phyloP scores from a whole-genome alignment of 2,888 invertebrate species.

The Desoria tigrina region DNA sequence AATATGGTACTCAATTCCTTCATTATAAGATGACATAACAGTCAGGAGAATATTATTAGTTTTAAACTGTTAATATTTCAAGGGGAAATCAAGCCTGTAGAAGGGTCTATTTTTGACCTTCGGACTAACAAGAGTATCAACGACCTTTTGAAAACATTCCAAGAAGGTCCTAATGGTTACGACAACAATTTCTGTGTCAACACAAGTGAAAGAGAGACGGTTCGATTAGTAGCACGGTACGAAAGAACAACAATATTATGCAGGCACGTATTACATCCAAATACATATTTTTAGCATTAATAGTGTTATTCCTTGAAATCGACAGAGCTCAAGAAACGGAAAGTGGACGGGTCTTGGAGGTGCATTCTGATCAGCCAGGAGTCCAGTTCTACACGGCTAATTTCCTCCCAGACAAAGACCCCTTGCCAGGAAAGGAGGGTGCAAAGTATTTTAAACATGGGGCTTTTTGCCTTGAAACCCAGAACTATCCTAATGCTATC shows the following conservation, averaged over 20 bases:
- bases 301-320: not conserved
- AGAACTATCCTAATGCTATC: constrained; percentile 87
- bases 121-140: constrained; percentile 65
- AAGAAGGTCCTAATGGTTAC: constrained; percentile 67
- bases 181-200: constrained; percentile 78
- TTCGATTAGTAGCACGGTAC: constrained; percentile 67
- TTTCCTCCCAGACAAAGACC: constrained; percentile 62
- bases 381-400: constrained; percentile 88
- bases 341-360: constrained; percentile 73
- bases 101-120: constrained; percentile 73
- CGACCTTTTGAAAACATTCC: constrained; percentile 67
- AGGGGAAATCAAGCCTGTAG: constrained; percentile 71
- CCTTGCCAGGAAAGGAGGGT: constrained; percentile 69
- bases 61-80: too few species aligned
- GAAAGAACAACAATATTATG: constrained; percentile 25
- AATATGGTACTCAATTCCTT: too few species aligned
- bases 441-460: constrained; percentile 72
- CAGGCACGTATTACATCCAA: not conserved
- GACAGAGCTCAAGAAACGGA: constrained; percentile 66
- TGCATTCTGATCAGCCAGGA: constrained; percentile 84
- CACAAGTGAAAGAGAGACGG: constrained; percentile 62
- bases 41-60: not conserved
- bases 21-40: not conserved
- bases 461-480: constrained; percentile 85
- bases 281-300: not conserved